Evolutionary conservation across 2,113 vertebrate species (phyloP), one percentile per base, ranked within the genome.

Genomic region (Rattus rattus): DNA sequence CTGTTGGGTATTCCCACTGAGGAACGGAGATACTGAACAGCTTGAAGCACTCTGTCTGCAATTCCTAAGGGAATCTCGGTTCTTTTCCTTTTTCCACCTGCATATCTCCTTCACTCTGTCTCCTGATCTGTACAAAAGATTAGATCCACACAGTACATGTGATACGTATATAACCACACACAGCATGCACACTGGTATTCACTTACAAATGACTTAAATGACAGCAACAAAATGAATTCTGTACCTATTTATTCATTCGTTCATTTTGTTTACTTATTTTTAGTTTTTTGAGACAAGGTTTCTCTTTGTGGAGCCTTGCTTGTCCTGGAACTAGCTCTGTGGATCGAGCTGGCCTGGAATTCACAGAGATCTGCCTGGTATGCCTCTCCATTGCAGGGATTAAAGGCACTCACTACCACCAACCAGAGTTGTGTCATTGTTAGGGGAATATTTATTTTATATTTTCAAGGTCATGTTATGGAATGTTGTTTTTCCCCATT

Each of bases 31-130:
- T 56, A 0, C 91, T 49, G 56, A 94, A 90, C 95, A 98, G 94
- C 96, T 98, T 95, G 94, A 95, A 98, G 95, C 96, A 43, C 88
- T 95, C 96, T 95, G 94, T 94, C 97, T 97, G 84, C 88, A 59
- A 73, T 97, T 88, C 94, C 97, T 92, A 81, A 95, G 54, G 96
- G 92, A 96, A 20, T 28, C 17, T 70, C 28, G 14, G n/a, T n/a
- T 59, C 54, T 36, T 84, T 30, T 47, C 39, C 85, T 59, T 87
- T 28, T 69, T 43, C 28, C 54, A 2, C 59, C 54, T 30, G 8
- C 43, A 73, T 43, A 72, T 52, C 88, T 91, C 52, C 7, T n/a
- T 84, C 3, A 1, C 11, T 39, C 63, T n/a, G 65, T 89, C 20
- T 87, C 80, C 65, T 30, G 30, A 75, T 91, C 54, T 61, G 7